Percentiles rank a stretch among this genome's conserved stretches.
Conservation (phyloP, 1,140 invertebrate genomes). For the Magallana gigas region DNA sequence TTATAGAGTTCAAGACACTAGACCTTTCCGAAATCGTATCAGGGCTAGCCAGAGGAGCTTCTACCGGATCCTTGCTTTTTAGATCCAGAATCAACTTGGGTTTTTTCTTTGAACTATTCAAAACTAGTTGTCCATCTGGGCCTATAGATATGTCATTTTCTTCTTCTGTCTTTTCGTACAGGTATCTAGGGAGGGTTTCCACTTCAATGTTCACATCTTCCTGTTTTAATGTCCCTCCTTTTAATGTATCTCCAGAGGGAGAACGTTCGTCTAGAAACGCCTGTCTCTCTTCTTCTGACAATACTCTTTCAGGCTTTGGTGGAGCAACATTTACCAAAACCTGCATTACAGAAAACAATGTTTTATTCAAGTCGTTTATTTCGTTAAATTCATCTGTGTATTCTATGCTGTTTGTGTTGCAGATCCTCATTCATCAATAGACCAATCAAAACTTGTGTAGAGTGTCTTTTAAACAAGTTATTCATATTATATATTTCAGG, state of each 20-base stretch:
- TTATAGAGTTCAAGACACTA: conserved; percentile 77
- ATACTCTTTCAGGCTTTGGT: conserved; percentile 77
- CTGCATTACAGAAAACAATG: conserved; percentile 59
- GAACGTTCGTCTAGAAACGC: conserved; percentile 63
- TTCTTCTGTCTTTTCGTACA: not conserved
- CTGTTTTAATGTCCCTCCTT: no score
- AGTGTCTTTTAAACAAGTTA: no score
- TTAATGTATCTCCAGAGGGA: conserved; percentile 52
- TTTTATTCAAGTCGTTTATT: no score
- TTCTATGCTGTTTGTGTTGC: no score
- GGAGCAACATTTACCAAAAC: conserved; percentile 79
- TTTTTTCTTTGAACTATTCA: conserved; percentile 44
- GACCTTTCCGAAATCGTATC: conserved; percentile 91
- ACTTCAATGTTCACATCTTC: not conserved
- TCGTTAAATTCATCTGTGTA: no score
- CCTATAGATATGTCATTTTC: conserved; percentile 27
- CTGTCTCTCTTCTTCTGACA: conserved; percentile 71
- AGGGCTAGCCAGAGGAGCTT: conserved; percentile 90
- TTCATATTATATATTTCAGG: no score
- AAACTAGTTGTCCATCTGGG: conserved; percentile 45
- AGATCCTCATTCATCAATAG: no score
- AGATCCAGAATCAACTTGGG: conserved; percentile 51
- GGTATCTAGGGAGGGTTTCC: not conserved
- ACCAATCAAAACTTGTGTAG: no score
- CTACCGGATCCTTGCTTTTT: conserved; percentile 48